phyloP scores from a whole-genome alignment of 2,888 invertebrate genomes.

The Catocala fraxini region DNA sequence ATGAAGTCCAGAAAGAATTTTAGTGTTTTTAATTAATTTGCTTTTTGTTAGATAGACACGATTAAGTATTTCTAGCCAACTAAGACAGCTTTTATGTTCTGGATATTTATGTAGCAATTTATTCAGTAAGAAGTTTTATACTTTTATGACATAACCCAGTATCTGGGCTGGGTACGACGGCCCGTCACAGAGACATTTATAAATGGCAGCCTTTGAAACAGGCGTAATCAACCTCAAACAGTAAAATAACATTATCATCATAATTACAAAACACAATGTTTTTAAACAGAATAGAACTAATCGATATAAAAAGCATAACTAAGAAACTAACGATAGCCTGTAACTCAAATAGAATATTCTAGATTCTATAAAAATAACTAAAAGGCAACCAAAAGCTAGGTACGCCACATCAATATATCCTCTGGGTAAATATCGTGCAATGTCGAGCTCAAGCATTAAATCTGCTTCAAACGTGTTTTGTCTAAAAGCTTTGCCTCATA shows the following conservation, averaged over 20 bases:
- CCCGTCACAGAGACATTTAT: too few species aligned
- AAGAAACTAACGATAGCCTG: not conserved
- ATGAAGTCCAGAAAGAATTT: not conserved
- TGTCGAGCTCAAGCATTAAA: constrained; percentile 65
- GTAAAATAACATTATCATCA: too few species aligned
- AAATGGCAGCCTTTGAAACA: too few species aligned
- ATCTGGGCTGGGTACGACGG: too few species aligned
- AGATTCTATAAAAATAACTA: constrained; percentile 1
- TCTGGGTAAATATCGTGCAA: constrained; percentile 60
- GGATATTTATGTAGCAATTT: too few species aligned
- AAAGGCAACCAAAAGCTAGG: constrained; percentile 13
- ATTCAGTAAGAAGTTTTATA: too few species aligned
- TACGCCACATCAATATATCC: constrained; percentile 52
- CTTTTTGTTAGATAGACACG: not conserved
- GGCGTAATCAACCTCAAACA: too few species aligned
- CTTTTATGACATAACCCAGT: not conserved
- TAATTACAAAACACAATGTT: too few species aligned
- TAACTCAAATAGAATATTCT: not conserved
- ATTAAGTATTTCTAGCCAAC: too few species aligned
- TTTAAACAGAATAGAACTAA: too few species aligned
- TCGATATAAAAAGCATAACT: too few species aligned
- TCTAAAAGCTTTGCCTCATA: constrained; percentile 81
- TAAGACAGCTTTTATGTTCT: too few species aligned
- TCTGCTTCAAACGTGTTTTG: constrained; percentile 67
- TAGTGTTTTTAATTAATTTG: not conserved